Base-by-base conservation (phyloP, 2,113 vertebrate species). In the Thalassoma bifasciatum region DNA sequence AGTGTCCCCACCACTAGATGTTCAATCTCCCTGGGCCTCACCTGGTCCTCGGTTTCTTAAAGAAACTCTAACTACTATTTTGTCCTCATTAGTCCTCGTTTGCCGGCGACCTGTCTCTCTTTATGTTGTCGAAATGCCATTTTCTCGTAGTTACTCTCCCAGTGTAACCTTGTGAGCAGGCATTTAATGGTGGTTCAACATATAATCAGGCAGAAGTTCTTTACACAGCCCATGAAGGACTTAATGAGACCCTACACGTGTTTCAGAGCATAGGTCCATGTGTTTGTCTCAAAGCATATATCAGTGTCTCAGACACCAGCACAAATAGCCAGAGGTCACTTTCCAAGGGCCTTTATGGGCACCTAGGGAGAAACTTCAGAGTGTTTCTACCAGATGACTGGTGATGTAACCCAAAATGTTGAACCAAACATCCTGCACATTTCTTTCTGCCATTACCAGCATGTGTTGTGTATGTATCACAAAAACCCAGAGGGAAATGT, bases 251-350 rank as follows among this genome's bases (percentile, higher is more conserved):
- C 19, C 8, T n/a, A 21, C 44, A 64, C 17, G 4, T 69, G 64
- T 62, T 67, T 63, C 19, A 30, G 37, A 73, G 72, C 57, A 49
- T 1, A 4, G 24, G 13, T 65, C 51, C 49, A 3, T 63, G 82
- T 86, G 88, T 81, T 81, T 73, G 62, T 67, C 60, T 81, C 44
- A 59, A 54, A 83, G 51, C 74, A 77, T 65, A 54, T 24, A 77
- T 87, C 83, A 82, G 34, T 53, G 81, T 79, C 73, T 81, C 63
- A 72, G 54, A 64, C 72, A n/a, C 66, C 12, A 40, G 78, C 3
- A 50, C 74, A 79, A 71, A 86, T 64, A 66, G 70, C 50, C 85
- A 86, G 62, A 81, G 83, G 89, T 91, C 89, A 82, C 49, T 62
- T 72, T 80, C 73, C 38, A 44, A 56, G 60, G 47, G 67, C 21